phyloP scores from a whole-genome alignment of 1,140 invertebrate species.

The Ganaspis sp. region DNA sequence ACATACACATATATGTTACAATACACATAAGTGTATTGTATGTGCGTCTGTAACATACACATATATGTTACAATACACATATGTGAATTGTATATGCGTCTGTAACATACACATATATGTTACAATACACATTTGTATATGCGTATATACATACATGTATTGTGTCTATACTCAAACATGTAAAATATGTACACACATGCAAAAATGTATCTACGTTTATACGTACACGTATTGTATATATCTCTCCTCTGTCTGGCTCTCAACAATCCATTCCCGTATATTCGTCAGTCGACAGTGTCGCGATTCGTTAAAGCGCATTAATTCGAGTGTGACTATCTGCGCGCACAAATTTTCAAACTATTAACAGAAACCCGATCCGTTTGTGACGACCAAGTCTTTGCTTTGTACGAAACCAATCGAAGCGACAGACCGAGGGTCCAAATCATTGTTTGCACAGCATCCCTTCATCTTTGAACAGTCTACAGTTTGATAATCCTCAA shows the following conservation, averaged over 20 bases:
- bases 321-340: slow-evolving; percentile 59
- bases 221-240: too few species aligned
- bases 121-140: too few species aligned
- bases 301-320: slow-evolving; percentile 51
- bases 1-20: too few species aligned
- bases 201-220: too few species aligned
- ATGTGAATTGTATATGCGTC: too few species aligned
- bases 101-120: too few species aligned
- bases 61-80: neutral
- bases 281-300: too few species aligned
- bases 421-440: neutral
- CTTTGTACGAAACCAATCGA: slow-evolving; percentile 3
- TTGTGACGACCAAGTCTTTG: slow-evolving; percentile 9
- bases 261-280: neutral
- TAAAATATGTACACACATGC: too few species aligned
- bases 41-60: neutral
- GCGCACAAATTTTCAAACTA: slow-evolving; percentile 52
- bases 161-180: too few species aligned
- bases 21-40: too few species aligned
- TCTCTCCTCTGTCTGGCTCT: neutral
- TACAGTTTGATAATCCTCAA: neutral
- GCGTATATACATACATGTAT: too few species aligned
- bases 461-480: slow-evolving; percentile 4
- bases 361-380: slow-evolving; percentile 36
- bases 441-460: slow-evolving; percentile 1